Evolutionary conservation across 1,140 invertebrate genomes (phyloP).

Genomic region (Listronotus oregonensis): DNA sequence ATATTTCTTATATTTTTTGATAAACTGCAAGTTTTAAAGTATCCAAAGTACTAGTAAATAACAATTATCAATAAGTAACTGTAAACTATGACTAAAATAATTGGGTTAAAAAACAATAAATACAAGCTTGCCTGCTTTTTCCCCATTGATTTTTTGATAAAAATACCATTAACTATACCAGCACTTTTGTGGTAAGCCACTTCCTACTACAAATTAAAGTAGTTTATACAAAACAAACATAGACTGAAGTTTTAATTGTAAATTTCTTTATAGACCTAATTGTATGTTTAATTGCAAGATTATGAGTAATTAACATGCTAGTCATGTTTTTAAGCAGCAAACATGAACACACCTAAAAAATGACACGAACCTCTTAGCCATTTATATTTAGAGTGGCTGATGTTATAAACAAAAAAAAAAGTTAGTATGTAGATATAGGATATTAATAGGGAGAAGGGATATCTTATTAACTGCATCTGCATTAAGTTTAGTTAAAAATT

Average conservation of each 20-base stretch:
- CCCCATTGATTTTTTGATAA: slow-evolving; percentile 17
- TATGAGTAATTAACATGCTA: slow-evolving; percentile 13
- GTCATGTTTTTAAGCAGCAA: slow-evolving; percentile 8
- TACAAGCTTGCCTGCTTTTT: slow-evolving; percentile 16
- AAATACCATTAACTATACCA: neutral
- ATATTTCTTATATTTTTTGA: no score
- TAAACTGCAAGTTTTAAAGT: neutral
- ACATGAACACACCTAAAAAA: neutral
- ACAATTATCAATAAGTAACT: no score
- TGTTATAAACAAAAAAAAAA: neutral
- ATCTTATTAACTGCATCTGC: no score
- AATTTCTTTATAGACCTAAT: neutral
- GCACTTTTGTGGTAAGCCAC: slow-evolving; percentile 3
- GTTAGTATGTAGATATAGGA: no score
- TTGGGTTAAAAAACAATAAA: slow-evolving; percentile 1
- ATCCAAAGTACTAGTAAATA: neutral
- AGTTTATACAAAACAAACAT: neutral
- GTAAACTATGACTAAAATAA: neutral
- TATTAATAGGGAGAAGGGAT: no score
- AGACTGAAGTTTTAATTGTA: neutral
- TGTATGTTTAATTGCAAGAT: slow-evolving; percentile 7
- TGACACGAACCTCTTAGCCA: neutral
- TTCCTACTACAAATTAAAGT: slow-evolving; percentile 2
- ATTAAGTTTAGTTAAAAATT: no score
- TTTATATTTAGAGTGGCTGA: neutral